A percentile compares a stretch with the other conserved stretches of the same genome.
Conservation (phyloP, 2,888 invertebrate species). For the Philereme transversata region DNA sequence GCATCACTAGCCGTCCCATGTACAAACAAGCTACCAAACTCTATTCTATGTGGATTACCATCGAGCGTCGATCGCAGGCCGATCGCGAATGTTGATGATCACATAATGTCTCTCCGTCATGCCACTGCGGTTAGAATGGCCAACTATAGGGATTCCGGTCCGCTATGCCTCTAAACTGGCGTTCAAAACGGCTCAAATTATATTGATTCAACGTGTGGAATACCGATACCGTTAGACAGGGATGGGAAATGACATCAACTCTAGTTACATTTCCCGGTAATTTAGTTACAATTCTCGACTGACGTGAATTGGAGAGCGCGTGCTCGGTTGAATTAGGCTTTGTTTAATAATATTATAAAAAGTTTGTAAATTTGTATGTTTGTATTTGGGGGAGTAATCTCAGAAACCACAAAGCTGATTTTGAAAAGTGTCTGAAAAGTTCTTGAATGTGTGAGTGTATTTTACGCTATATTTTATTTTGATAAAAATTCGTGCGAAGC, state of each 20-base stretch:
- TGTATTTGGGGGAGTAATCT: too few species aligned
- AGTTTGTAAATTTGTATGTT: too few species aligned
- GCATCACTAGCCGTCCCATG: not conserved
- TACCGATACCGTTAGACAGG: too few species aligned
- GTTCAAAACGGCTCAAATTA: constrained; percentile 17
- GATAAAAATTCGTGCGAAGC: too few species aligned
- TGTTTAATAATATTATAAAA: too few species aligned
- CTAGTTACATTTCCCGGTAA: not conserved
- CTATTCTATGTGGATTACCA: constrained; percentile 45
- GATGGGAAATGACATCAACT: constrained; percentile 1
- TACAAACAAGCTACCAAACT: constrained; percentile 7
- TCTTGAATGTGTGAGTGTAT: too few species aligned
- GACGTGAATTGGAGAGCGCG: too few species aligned
- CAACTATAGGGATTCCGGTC: constrained; percentile 8
- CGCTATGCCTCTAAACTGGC: not conserved
- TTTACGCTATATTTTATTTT: too few species aligned
- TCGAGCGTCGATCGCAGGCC: constrained; percentile 24
- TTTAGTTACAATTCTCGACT: too few species aligned
- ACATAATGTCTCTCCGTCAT: constrained; percentile 37
- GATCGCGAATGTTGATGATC: constrained; percentile 41
- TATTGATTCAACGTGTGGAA: constrained; percentile 8
- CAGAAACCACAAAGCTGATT: too few species aligned
- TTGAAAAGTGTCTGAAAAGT: too few species aligned
- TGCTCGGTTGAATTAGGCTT: too few species aligned
- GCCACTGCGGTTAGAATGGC: constrained; percentile 24